Evolutionary conservation across 2,888 invertebrate species (phyloP), one percentile per base, ranked within the genome.

Genomic region (Aspidiotus destructor): DNA sequence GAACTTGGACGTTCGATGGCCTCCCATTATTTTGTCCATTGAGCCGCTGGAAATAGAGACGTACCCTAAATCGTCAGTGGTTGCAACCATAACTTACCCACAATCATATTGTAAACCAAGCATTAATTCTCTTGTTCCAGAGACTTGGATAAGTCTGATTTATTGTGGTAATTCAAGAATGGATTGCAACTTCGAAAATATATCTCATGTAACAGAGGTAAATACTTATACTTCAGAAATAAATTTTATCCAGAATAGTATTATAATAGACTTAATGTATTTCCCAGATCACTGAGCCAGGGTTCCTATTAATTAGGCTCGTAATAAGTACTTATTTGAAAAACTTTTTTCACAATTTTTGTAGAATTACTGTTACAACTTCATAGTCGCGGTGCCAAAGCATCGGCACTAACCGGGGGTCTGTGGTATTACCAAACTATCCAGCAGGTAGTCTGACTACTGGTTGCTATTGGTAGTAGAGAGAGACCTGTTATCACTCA

Each of bases 1-100:
- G 7, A 72, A 73, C 48, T 81, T 91, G 74, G 89, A 91, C 74
- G 90, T 91, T 8, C 82, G 87, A 77, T 91, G 91, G 91, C 90
- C 91, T 8, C 81, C 83, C 70, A 87, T 89, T 1, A 83, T 82
- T 71, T 77, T 91, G 73, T 83, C 84, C 63, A 81, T 90, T 62
- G 86, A 86, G 69, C 88, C 89, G 6, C 86, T 87, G 74, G 84
- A 85, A 73, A 84, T 91, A 65, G 85, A 85, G 74, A 91, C 91
- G 61, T 91, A 89, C 77, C 90, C 91, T 7, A 86, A 85, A 75
- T 80, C 82, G 70, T 84, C 86, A 41, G 86, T 90, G 71, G 84
- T 83, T 73, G 88, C 88, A 0, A 86, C 85, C 6, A 76, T 91
- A 72, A 85, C 87, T 76, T 91, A 89, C 75, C 85, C 86, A 8